phyloP scores from a whole-genome alignment of 2,888 invertebrate genomes.

The Cremastinae sp. region DNA sequence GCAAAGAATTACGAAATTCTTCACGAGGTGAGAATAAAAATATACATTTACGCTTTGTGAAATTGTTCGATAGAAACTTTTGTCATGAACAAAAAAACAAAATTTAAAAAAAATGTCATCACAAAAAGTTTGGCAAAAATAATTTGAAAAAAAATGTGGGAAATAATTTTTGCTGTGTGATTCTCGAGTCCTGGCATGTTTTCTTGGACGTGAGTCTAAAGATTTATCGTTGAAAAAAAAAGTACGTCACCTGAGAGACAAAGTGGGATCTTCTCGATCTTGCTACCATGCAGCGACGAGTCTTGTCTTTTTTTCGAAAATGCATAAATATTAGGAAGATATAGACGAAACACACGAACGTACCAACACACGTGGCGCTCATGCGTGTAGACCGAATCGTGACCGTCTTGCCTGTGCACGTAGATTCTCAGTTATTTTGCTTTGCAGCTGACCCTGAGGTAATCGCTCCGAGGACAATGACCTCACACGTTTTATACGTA shows the following conservation, averaged over 20 bases:
- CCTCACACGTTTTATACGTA: conserved; percentile 30
- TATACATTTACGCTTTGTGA: too few relatives aligned
- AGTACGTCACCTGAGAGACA: conserved; percentile 35
- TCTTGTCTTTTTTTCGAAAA: conserved; percentile 43
- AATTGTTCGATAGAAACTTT: too few relatives aligned
- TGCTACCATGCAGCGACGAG: conserved; percentile 16
- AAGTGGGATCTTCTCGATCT: neutral
- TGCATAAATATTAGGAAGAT: conserved; percentile 31
- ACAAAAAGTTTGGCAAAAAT: too few relatives aligned
- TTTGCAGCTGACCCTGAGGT: conserved; percentile 55
- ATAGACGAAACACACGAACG: conserved; percentile 11
- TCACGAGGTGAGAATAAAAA: too few relatives aligned
- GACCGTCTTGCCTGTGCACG: conserved; percentile 10
- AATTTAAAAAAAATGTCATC: too few relatives aligned
- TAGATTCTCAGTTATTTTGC: conserved; percentile 29
- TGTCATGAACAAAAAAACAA: too few relatives aligned
- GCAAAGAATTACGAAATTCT: too few relatives aligned
- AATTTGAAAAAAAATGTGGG: neutral
- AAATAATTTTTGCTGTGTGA: neutral
- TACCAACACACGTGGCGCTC: neutral
- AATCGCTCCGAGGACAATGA: conserved; percentile 54
- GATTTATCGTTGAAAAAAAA: conserved; percentile 46
- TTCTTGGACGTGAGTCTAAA: conserved; percentile 5
- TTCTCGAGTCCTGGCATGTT: neutral
- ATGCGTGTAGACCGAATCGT: conserved; percentile 14